Base-by-base conservation (phyloP, 2,113 vertebrate genomes). In the Dendrocopos noguchii region DNA sequence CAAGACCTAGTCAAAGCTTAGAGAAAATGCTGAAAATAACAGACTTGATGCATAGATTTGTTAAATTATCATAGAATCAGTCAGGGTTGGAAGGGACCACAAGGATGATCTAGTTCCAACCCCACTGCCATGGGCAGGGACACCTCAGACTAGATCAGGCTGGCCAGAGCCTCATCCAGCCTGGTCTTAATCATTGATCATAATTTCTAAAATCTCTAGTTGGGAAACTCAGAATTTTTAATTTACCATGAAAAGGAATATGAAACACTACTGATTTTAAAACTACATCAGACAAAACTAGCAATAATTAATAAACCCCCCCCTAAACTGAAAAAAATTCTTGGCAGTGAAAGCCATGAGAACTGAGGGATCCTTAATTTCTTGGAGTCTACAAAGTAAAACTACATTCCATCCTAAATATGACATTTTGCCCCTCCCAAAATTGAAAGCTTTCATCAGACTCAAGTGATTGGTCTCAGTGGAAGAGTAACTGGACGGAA, bases 401-500 rank as follows among this genome's bases (percentile, higher is more conserved):
- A 80, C 22, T 83, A 24, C 29, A 60, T 87, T 95, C 47, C 21
- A 46, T 22, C 28, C 52, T 67, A 16, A 63, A 91, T 77, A 78
- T 17, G 4, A 59, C 7, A 8, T 12, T 84, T 64, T 91, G 56
- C 16, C 22, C 50, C 50, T 3, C 12, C 25, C 68, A 64, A 71
- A 72, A 39, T 53, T 15, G 61, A 31, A 39, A 34, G 0, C 25
- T 91, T 95, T 94, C 75, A 67, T 83, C 60, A 84, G 44, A 57
- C 31, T 70, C 12, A 65, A 90, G 42, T 61, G 72, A 85, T 64
- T 85, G 61, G 53, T 87, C 76, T 92, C 82, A 75, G 1, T 53
- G 64, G 65, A 91, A 85, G 53, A 80, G 29, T 61, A 87, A 75
- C 24, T 65, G 89, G 76, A 84, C 68, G 68, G 93, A 90, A 88